phyloP scores from a whole-genome alignment of 2,797 vertebrate genomes.

The Catharus ustulatus region DNA sequence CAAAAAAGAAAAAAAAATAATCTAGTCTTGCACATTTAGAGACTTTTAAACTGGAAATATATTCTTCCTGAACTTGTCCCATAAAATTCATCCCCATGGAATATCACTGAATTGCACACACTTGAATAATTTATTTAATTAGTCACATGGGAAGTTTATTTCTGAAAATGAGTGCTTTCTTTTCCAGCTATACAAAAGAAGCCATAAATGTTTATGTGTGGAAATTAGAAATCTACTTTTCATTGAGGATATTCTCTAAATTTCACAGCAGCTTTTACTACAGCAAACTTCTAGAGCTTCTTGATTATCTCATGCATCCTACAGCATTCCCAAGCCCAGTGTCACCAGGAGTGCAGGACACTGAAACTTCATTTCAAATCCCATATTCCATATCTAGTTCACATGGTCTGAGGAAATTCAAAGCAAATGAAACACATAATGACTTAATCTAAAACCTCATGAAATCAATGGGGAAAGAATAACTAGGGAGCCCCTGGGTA shows the following conservation, averaged over 20 bases:
- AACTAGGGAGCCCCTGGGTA: background rate
- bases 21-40: background rate
- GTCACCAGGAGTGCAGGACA: background rate
- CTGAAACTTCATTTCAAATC: background rate
- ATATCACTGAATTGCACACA: background rate
- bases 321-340: background rate
- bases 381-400: background rate
- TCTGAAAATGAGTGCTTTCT: background rate
- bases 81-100: background rate
- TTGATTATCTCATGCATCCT: background rate
- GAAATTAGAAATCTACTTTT: background rate
- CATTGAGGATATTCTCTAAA: background rate
- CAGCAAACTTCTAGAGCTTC: background rate
- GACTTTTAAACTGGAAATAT: background rate
- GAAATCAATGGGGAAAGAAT: background rate
- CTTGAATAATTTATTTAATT: conserved; percentile 13
- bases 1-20: background rate
- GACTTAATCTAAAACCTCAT: background rate
- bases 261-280: background rate
- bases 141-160: background rate
- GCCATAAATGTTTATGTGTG: background rate
- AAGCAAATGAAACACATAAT: background rate
- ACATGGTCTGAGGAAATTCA: background rate
- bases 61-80: background rate
- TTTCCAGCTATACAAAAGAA: background rate